phyloP scores from a whole-genome alignment of 2,888 invertebrate species.

The Anorthoa munda region DNA sequence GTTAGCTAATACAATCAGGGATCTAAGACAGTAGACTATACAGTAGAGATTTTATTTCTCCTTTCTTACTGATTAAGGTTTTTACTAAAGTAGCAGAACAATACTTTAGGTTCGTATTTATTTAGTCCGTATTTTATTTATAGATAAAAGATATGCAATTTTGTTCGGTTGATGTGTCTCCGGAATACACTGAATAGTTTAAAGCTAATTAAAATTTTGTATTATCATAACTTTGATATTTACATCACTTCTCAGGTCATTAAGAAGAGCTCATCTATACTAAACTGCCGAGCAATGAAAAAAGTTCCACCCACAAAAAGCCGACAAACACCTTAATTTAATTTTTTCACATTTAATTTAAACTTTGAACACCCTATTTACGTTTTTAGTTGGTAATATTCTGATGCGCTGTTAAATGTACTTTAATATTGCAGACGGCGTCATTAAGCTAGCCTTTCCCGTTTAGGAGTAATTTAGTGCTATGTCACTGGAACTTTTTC shows the following conservation, averaged over 20 bases:
- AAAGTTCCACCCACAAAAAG: no score
- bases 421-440: no score
- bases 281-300: no score
- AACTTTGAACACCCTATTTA: no score
- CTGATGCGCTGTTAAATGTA: no score
- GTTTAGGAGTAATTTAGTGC: no score
- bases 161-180: not conserved
- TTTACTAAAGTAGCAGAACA: not conserved
- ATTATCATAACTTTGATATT: slow-evolving; percentile 31
- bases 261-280: slow-evolving; percentile 9
- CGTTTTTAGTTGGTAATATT: no score
- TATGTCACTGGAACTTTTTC: no score
- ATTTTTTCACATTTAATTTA: no score
- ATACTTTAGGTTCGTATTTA: not conserved
- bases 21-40: slow-evolving; percentile 5
- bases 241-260: slow-evolving; percentile 22
- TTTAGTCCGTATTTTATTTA: no score
- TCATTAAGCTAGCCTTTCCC: no score
- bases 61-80: slow-evolving; percentile 13
- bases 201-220: slow-evolving; percentile 16
- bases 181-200: not conserved
- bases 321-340: no score
- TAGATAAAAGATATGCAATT: not conserved
- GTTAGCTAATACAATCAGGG: slow-evolving; percentile 14
- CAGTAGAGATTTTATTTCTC: slow-evolving; percentile 6